phyloP scores from a whole-genome alignment of 2,888 invertebrate genomes.

The Entomobrya multifasciata region DNA sequence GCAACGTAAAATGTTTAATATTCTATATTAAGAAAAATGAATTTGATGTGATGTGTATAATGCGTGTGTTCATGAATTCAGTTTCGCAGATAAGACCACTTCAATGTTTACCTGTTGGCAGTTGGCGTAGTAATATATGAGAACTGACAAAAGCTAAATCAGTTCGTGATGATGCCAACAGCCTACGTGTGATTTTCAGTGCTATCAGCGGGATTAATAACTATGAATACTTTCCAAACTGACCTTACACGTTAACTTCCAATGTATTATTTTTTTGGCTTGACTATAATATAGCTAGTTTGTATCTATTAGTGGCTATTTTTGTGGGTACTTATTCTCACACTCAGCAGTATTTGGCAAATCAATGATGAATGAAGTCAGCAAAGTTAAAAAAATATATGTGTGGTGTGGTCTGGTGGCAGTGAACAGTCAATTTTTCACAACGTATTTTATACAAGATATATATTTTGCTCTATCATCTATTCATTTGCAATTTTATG shows the following conservation, averaged over 20 bases:
- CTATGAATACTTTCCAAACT: constrained; percentile 47
- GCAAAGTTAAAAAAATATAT: too few relatives aligned
- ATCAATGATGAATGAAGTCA: constrained; percentile 11
- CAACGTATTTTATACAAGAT: too few relatives aligned
- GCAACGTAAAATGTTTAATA: too few relatives aligned
- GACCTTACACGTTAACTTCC: constrained; percentile 55
- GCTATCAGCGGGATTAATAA: constrained; percentile 36
- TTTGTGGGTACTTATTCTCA: constrained; percentile 5
- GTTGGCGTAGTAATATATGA: background rate
- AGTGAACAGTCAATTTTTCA: too few relatives aligned
- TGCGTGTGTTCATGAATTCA: background rate
- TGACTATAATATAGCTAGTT: constrained; percentile 43
- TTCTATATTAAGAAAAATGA: too few relatives aligned
- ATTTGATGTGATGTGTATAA: background rate
- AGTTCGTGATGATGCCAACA: constrained; percentile 3
- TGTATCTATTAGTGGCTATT: background rate
- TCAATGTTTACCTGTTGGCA: background rate
- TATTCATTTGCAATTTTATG: constrained; percentile 14
- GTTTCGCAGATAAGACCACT: constrained; percentile 29
- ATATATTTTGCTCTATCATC: background rate
- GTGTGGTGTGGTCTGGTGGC: too few relatives aligned
- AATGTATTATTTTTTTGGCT: background rate
- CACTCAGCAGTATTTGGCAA: background rate
- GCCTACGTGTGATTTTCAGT: constrained; percentile 36
- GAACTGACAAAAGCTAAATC: constrained; percentile 12